Conservation (phyloP, 2,113 vertebrate genomes). For the Psilopogon haemacephalus region DNA sequence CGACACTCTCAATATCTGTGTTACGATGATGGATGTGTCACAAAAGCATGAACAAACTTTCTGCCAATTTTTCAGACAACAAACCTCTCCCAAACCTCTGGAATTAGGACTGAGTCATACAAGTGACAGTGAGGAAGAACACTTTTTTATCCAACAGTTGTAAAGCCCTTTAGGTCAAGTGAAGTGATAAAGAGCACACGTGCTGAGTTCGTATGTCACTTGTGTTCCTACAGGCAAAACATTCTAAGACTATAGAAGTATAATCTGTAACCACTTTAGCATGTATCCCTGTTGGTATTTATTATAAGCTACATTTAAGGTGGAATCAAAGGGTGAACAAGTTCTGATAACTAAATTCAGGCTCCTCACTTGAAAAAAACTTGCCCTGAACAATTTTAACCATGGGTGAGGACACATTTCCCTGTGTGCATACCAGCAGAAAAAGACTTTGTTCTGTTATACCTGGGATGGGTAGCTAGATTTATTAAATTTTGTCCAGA, state of each 20-base stretch:
- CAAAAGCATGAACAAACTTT: not conserved
- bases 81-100: not conserved
- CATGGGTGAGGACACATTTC: not conserved
- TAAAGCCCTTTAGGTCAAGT: not conserved
- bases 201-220: not conserved
- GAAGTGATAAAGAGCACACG: rapidly evolving
- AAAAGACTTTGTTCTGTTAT: not conserved
- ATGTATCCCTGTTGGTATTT: not conserved
- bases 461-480: not conserved
- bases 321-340: not conserved
- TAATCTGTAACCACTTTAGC: not conserved
- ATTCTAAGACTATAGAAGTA: not conserved
- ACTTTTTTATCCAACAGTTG: not conserved
- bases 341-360: not conserved
- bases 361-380: not conserved
- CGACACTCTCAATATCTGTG: not conserved
- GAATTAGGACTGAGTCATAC: not conserved
- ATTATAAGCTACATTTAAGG: not conserved
- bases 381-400: not conserved
- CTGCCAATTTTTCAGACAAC: not conserved
- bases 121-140: rapidly evolving
- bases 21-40: not conserved
- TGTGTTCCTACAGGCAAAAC: not conserved
- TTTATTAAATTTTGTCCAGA: not conserved
- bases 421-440: not conserved